A percentile compares a stretch with the other conserved stretches of the same genome.
These are phyloP conservation scores for Aphelenchoides fujianensis DNA, from an alignment of 1,140 invertebrate genomes.

Conservation along the genomic window DNA sequence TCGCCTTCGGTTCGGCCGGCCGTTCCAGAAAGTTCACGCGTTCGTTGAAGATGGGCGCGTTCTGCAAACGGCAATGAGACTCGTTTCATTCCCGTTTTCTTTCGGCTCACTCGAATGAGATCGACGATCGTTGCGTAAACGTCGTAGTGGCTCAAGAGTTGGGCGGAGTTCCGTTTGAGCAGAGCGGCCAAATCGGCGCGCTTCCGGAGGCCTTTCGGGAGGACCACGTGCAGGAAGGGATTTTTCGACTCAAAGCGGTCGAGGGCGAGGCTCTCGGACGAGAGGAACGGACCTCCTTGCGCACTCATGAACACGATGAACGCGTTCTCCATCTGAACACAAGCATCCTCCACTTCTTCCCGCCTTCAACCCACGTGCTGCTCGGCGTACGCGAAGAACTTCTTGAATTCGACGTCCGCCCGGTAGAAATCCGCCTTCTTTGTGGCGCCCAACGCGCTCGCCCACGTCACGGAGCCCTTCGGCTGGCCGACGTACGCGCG, in stretches of 20 bases:
- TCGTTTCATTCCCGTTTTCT: neutral
- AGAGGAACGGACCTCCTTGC: conserved; percentile 2
- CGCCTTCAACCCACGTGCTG: neutral
- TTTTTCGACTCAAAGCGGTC: conserved; percentile 6
- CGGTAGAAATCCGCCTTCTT: neutral
- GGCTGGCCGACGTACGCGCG: neutral
- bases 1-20: neutral
- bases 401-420: neutral
- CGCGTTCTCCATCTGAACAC: conserved; percentile 4
- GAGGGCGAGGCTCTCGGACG: neutral
- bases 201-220: conserved; percentile 11
- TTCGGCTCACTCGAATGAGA: conserved; percentile 7
- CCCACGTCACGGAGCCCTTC: neutral
- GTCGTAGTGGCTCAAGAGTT: conserved; percentile 14
- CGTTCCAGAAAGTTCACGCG: neutral
- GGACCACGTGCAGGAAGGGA: conserved; percentile 13
- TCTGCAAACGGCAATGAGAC: neutral
- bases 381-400: neutral
- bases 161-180: conserved; percentile 22
- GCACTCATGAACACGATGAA: conserved; percentile 7
- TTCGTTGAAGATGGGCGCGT: neutral
- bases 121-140: conserved; percentile 18
- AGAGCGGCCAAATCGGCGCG: neutral
- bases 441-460: neutral
- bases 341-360: too few species aligned